Conservation (phyloP, 2,888 invertebrate species). For the Pyrrhia umbra region DNA sequence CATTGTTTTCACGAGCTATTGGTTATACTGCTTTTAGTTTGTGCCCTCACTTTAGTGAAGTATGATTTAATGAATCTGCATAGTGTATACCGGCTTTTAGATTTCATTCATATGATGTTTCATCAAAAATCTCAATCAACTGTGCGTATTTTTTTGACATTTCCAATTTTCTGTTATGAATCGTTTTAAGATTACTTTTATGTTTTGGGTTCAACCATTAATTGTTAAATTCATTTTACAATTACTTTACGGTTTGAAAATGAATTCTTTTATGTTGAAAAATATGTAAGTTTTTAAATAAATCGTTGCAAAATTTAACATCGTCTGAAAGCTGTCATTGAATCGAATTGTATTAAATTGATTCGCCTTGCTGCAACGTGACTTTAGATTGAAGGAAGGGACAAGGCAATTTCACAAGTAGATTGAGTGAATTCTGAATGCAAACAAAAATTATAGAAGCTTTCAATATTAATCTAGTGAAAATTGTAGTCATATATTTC, state of each 20-base stretch:
- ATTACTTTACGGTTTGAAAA: not conserved
- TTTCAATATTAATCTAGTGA: constrained; percentile 3
- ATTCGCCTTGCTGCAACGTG: constrained; percentile 41
- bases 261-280: not conserved
- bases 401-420: constrained; percentile 24
- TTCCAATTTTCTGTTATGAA: constrained; percentile 7
- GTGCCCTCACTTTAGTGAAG: not conserved
- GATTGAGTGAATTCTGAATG: constrained; percentile 36
- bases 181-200: not conserved
- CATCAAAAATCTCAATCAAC: constrained; percentile 18
- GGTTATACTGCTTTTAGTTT: not conserved
- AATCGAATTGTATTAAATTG: constrained; percentile 20
- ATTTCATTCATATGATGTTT: not conserved
- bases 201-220: not conserved
- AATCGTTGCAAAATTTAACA: not conserved
- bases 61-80: not conserved
- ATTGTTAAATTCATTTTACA: too few species aligned
- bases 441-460: constrained; percentile 34
- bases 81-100: not conserved
- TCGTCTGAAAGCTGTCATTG: not conserved
- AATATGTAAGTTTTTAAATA: not conserved
- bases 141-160: constrained; percentile 5
- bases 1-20: not conserved
- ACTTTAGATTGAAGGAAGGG: constrained; percentile 24
- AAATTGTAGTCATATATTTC: not conserved